phyloP scores from a whole-genome alignment of 2,113 vertebrate genomes.

The Odocoileus hemionus region DNA sequence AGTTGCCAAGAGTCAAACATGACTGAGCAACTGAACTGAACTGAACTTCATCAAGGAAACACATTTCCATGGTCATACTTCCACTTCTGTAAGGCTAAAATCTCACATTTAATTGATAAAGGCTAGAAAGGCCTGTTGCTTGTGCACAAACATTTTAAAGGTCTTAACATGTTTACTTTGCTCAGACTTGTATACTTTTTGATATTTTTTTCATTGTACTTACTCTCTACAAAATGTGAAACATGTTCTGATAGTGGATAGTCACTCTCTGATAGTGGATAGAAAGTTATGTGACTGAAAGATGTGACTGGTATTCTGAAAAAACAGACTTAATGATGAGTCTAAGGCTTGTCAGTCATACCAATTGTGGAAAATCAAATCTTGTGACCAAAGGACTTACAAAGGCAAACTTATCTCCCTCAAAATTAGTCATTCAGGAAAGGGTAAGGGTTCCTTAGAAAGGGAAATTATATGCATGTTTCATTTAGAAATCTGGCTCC shows the following conservation, averaged over 20 bases:
- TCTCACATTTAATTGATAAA: background rate
- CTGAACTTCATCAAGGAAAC: background rate
- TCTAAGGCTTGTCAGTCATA: background rate
- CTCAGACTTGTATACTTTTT: background rate
- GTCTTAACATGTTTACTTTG: background rate
- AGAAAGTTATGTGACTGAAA: background rate
- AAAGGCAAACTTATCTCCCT: background rate
- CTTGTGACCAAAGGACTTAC: background rate
- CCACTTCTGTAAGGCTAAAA: background rate
- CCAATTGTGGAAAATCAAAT: background rate
- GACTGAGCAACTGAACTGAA: background rate
- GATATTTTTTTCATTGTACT: background rate
- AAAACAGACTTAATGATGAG: background rate
- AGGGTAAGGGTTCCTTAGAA: background rate
- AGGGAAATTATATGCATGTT: background rate
- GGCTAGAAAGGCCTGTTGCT: background rate
- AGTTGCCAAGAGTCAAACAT: fast-evolving
- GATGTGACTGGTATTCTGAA: background rate
- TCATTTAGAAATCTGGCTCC: background rate
- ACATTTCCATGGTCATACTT: no score
- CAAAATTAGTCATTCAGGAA: background rate
- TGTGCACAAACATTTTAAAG: background rate
- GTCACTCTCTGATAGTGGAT: background rate
- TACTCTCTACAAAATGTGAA: background rate
- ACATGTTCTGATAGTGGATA: background rate